Percentiles rank a stretch among this genome's conserved stretches.
Evolutionary conservation across 2,888 invertebrate species (phyloP).

Genomic region (Mythimna impura): DNA sequence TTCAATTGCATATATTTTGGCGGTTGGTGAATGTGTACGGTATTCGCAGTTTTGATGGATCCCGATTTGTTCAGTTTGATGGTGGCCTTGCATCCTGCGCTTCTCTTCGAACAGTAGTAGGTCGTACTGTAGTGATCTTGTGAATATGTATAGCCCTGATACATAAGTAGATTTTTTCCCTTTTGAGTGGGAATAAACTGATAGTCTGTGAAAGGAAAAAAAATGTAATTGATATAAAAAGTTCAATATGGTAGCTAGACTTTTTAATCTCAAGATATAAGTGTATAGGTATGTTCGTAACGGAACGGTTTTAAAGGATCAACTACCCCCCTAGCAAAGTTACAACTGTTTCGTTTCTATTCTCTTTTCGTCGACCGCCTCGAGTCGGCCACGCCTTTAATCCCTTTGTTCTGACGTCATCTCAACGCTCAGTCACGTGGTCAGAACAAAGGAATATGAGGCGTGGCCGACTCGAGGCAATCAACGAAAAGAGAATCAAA

Average conservation of each 20-base stretch:
- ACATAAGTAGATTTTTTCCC: constrained; percentile 59
- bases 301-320: no score
- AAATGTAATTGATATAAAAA: not conserved
- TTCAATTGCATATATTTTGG: constrained; percentile 52
- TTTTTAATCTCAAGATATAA: not conserved
- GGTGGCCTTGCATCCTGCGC: constrained; percentile 60
- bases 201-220: constrained; percentile 50
- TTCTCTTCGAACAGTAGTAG: constrained; percentile 63
- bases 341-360: no score
- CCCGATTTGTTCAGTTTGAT: constrained; percentile 58
- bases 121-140: constrained; percentile 56
- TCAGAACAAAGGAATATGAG: no score
- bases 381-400: no score
- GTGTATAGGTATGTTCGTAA: no score
- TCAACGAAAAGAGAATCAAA: no score
- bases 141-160: constrained; percentile 58
- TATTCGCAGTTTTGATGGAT: constrained; percentile 32
- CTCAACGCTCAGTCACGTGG: no score
- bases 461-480: no score
- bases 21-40: constrained; percentile 50
- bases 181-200: constrained; percentile 63
- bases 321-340: no score
- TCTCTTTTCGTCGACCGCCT: no score
- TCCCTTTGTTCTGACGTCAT: no score
- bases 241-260: not conserved